phyloP scores from a whole-genome alignment of 1,140 invertebrate genomes.

The Drosophila serrata region DNA sequence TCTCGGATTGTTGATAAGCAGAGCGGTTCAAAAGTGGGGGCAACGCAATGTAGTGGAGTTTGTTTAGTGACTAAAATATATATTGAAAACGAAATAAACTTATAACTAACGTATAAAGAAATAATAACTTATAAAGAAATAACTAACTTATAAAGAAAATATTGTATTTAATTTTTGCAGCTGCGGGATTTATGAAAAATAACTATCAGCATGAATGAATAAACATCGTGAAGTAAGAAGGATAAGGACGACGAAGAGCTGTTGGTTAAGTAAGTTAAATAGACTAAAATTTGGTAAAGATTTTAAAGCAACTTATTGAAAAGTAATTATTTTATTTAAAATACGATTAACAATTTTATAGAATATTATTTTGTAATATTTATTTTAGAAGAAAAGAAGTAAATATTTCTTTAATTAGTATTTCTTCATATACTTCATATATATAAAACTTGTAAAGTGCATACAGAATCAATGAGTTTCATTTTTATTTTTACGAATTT shows the following conservation, averaged over 20 bases:
- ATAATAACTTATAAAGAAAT: no score
- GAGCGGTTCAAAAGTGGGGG: conserved; percentile 26
- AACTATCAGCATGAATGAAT: conserved; percentile 28
- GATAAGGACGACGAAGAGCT: conserved; percentile 13
- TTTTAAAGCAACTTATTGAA: neutral
- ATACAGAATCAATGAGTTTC: no score
- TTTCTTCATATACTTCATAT: no score
- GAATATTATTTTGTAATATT: neutral
- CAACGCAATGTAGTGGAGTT: conserved; percentile 2
- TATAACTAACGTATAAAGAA: neutral
- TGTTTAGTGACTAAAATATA: conserved; percentile 15
- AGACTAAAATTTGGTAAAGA: no score
- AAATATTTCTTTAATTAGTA: no score
- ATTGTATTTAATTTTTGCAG: conserved; percentile 9
- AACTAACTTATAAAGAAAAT: neutral
- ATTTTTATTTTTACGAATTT: no score
- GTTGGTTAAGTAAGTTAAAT: conserved; percentile 11
- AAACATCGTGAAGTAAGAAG: neutral
- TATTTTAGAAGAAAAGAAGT: no score
- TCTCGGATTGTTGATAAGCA: conserved; percentile 26
- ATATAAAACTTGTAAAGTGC: no score
- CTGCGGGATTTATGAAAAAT: conserved; percentile 11
- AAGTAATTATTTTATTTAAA: neutral
- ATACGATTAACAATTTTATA: no score
- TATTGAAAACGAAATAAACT: neutral